Evolutionary conservation across 2,113 vertebrate genomes (phyloP).

Genomic region (Calyptomena viridis): DNA sequence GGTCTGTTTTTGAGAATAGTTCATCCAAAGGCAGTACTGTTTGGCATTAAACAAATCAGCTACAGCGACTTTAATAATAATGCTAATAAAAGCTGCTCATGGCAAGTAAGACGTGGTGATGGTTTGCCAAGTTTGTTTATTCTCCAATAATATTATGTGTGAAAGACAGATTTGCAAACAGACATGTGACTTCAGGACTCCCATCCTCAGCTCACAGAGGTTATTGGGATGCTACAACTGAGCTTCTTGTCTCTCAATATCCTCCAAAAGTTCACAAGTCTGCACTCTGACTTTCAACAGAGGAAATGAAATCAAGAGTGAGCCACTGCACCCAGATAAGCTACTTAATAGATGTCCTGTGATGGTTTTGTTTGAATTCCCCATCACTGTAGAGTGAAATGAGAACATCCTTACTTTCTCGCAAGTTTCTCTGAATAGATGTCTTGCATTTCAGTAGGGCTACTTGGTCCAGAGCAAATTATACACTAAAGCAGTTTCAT

Average conservation of each 20-base stretch:
- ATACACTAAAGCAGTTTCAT: background rate
- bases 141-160: background rate
- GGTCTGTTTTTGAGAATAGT: background rate
- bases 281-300: background rate
- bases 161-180: background rate
- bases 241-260: background rate
- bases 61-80: background rate
- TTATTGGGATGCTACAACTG: background rate
- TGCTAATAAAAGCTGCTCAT: background rate
- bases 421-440: background rate
- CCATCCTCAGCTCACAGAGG: background rate
- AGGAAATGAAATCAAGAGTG: background rate
- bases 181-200: background rate
- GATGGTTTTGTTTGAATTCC: background rate
- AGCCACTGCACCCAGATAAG: background rate
- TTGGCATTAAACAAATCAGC: background rate
- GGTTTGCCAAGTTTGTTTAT: background rate
- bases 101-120: background rate
- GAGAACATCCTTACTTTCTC: background rate
- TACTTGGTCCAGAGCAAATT: background rate
- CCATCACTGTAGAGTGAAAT: background rate
- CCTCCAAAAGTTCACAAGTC: background rate
- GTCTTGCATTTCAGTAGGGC: background rate
- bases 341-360: background rate
- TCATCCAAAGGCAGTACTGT: background rate